phyloP scores from a whole-genome alignment of 2,888 invertebrate species.

The Pollenia griseotomentosa region DNA sequence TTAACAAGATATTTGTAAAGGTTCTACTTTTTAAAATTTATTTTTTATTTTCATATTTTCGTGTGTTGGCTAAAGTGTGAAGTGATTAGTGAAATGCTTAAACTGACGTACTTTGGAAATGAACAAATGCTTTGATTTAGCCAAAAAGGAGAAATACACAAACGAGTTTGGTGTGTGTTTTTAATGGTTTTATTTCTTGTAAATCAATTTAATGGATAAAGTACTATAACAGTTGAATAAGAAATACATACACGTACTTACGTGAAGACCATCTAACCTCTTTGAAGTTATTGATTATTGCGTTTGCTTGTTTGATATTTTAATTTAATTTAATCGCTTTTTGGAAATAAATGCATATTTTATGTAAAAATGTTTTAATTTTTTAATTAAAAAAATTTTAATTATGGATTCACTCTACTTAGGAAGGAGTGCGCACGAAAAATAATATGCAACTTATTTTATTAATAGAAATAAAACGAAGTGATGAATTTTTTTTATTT shows the following conservation, averaged over 20 bases:
- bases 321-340: constrained; percentile 19
- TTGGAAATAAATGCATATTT: background rate
- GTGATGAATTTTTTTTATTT: no score
- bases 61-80: constrained; percentile 48
- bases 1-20: constrained; percentile 24
- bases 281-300: background rate
- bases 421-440: no score
- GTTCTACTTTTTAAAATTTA: background rate
- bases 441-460: no score
- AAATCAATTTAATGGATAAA: background rate
- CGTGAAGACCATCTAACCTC: background rate
- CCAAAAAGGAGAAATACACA: background rate
- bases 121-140: constrained; percentile 7
- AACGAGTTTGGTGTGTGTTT: background rate
- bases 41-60: background rate
- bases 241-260: background rate
- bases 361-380: no score
- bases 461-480: no score
- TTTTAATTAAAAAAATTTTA: no score
- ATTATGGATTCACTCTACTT: no score
- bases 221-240: background rate
- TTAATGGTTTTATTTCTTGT: no score
- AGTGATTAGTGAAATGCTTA: constrained; percentile 55
- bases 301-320: constrained; percentile 16
- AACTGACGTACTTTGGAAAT: constrained; percentile 27